Evolutionary conservation across 2,888 invertebrate genomes (phyloP).

Genomic region (Dryobotodes eremita): DNA sequence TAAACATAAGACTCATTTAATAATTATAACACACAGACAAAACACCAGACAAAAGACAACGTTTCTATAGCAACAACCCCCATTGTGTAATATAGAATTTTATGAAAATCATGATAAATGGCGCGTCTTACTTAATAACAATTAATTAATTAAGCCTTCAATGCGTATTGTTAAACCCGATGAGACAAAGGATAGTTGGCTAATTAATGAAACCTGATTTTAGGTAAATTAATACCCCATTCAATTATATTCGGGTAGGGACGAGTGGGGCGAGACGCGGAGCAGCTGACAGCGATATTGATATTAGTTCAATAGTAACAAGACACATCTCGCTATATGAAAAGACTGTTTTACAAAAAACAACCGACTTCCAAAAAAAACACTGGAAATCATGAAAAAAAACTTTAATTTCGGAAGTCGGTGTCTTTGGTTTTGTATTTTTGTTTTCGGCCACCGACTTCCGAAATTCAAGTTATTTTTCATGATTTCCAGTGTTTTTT

Average conservation of each 20-base stretch:
- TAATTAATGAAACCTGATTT: constrained; percentile 74
- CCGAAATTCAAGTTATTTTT: too few relatives aligned
- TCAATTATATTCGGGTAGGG: constrained; percentile 48
- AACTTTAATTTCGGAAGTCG: too few relatives aligned
- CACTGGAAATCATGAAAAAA: too few relatives aligned
- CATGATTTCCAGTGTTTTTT: too few relatives aligned
- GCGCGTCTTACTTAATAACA: constrained; percentile 65
- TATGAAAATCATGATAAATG: constrained; percentile 63
- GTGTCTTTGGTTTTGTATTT: too few relatives aligned
- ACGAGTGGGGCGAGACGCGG: background rate
- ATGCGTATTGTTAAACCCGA: constrained; percentile 64
- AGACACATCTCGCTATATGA: background rate
- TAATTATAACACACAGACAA: background rate
- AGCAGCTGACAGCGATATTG: background rate
- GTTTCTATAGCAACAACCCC: constrained; percentile 38
- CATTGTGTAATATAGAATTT: constrained; percentile 54
- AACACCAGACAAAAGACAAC: constrained; percentile 29
- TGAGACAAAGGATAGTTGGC: constrained; percentile 71
- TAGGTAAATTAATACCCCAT: constrained; percentile 70
- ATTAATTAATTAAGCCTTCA: constrained; percentile 68
- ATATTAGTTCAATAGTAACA: constrained; percentile 7
- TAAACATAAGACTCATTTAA: constrained; percentile 8
- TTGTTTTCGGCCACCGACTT: too few relatives aligned
- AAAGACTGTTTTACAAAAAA: too few relatives aligned
- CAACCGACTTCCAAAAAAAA: too few relatives aligned